Evolutionary conservation across 2,888 invertebrate species (phyloP).

Genomic region (Lepeophtheirus nordmannii): DNA sequence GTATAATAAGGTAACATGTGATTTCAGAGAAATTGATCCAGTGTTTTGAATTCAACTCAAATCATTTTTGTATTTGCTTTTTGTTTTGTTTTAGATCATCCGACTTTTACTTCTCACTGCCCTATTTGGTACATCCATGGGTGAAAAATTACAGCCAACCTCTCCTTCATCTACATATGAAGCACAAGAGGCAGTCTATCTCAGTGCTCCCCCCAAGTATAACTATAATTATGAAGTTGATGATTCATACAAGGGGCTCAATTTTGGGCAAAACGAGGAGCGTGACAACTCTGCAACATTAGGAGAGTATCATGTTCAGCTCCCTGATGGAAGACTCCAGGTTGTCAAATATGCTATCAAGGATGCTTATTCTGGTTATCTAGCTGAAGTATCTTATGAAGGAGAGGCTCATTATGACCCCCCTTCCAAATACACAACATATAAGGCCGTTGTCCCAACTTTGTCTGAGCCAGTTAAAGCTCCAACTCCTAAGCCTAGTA

Average conservation of each 20-base stretch:
- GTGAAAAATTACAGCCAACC: too few species aligned
- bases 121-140: too few species aligned
- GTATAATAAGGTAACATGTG: too few species aligned
- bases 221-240: not conserved
- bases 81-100: too few species aligned
- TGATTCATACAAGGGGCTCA: not conserved
- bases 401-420: slow-evolving; percentile 1
- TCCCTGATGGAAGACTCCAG: not conserved
- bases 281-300: not conserved
- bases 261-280: not conserved
- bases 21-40: too few species aligned
- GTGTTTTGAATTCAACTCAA: too few species aligned
- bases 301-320: not conserved
- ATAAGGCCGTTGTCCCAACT: too few species aligned
- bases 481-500: not conserved
- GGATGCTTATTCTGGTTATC: not conserved
- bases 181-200: not conserved
- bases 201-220: not conserved
- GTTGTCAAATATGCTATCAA: not conserved
- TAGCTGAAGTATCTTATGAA: not conserved
- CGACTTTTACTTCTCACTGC: too few species aligned
- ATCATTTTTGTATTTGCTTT: too few species aligned
- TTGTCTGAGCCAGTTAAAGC: too few species aligned
- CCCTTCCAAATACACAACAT: not conserved
- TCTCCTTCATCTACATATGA: too few species aligned